phyloP scores from a whole-genome alignment of 1,140 invertebrate genomes.

The Rhizoglyphus robini region DNA sequence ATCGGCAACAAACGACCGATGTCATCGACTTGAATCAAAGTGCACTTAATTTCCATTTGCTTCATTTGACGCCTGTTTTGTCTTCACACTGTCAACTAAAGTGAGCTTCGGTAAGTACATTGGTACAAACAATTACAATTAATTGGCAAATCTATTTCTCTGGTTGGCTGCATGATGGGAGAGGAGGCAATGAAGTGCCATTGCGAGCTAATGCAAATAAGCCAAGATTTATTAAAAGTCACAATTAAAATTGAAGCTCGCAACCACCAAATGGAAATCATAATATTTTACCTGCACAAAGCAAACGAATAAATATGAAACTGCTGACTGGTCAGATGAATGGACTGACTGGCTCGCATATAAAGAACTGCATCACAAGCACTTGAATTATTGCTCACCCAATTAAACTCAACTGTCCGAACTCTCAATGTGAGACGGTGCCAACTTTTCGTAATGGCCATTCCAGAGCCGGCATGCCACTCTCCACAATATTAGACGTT shows the following conservation, averaged over 20 bases:
- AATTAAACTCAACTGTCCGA: background rate
- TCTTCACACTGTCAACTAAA: background rate
- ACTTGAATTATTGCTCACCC: slow-evolving; percentile 7
- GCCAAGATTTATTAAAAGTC: slow-evolving; percentile 7
- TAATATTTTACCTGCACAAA: slow-evolving; percentile 9
- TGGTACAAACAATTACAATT: slow-evolving; percentile 4
- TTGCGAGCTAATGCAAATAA: background rate
- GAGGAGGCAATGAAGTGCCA: background rate
- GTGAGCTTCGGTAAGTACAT: background rate
- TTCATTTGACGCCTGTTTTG: too few species aligned
- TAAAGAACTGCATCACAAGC: background rate
- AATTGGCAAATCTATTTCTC: background rate
- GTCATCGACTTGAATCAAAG: too few species aligned
- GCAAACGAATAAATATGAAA: slow-evolving; percentile 2
- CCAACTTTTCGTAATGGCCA: background rate
- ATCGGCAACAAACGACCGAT: too few species aligned
- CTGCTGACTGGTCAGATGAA: background rate
- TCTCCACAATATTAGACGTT: background rate
- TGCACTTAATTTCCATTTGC: too few species aligned
- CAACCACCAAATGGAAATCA: background rate
- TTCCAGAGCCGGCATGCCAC: background rate
- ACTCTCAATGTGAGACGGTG: background rate
- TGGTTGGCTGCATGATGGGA: background rate
- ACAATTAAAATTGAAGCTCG: background rate
- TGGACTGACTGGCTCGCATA: background rate